Evolutionary conservation across 2,113 vertebrate species (phyloP), one percentile per base, ranked within the genome.

Genomic region (Edolisoma coerulescens): DNA sequence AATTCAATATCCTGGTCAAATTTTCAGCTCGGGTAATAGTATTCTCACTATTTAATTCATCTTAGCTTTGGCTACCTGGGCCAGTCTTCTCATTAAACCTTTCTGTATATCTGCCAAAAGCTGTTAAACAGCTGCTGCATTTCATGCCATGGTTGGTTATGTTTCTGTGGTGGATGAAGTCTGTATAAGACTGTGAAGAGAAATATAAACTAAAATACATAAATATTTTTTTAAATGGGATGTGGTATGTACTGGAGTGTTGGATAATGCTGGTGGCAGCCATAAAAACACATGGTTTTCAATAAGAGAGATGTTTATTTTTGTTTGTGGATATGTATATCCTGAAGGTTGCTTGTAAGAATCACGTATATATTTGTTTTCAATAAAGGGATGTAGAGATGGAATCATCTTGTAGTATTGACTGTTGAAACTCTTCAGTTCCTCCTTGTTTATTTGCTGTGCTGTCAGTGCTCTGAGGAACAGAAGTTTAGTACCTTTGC

Each of bases 41-140:
- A 91, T 93, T 96, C 64, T 95, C 90, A 60, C 84, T 94, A 90
- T 91, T 82, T 90, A 76, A 68, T 87, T 82, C 9, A 79, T 87
- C 70, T 71, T 68, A 49, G 80, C 47, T 89, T 79, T 64, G 53
- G 24, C 57, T 95, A 85, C 92, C 84, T 94, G 41, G 75, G 41
- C 53, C 67, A 68, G 35, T 85, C 87, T 85, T 95, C 81, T 87
- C 60, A 73, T 85, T 64, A 93, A 87, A 69, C 32, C 49, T 84
- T 84, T 73, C 65, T 83, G 44, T 83, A 1, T 52, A 78, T 71
- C 65, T 94, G 78, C 78, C 92, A 89, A 73, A 90, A 61, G 41
- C 75, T 89, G 42, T 79, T 82, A 52, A 65, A 68, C 41, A 90
- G 82, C 70, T 94, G 57, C 61, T 94, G 18, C 26, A 10, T 85